Evolutionary conservation across 2,888 invertebrate genomes (phyloP), one percentile per base, ranked within the genome.

Genomic region (Podotricha telesiphe): DNA sequence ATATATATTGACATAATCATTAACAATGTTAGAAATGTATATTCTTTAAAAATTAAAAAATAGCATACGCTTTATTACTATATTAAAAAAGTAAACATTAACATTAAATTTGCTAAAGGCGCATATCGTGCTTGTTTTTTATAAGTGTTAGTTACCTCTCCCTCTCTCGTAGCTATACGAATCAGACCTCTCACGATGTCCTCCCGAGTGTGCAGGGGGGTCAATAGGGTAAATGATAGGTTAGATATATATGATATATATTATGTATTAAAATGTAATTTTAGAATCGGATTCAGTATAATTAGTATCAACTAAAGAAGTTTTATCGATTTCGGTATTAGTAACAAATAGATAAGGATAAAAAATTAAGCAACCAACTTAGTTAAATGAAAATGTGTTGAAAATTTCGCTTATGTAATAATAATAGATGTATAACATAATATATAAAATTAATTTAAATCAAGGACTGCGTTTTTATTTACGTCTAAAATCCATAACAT

Each of bases 161-260:
- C 96, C 94, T 74, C 93, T 86, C 87, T 96, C 96, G 91, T 95
- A 95, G 88, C 93, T 93, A 90, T 95, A 95, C 83, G 95, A 91
- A 83, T 93, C 92, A 34, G 90, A 84, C 62, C 90, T 86, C 83
- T 92, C 92, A 50, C 92, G 91, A 71, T 86, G 91, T 66, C 86
- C 88, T 81, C 86, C 89, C 76, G 90, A 77, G 79, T 88, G 86
- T 73, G 89, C 86, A 72, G 89, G 85, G 87, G 90, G 89, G 78
- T 91, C 82, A 79, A 74, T 71, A 77, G 73, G 72, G 78, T 76
- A 85, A 85, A 83, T 69, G 79, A 77, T 81, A 74, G 78, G 82
- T 89, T 86, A 88, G 77, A 50, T 3, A 50, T 2, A 50, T 50
- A 50, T 22, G 11, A 11, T 22, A 20, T 8, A 55, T 5, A 17